Percentiles rank a stretch among this genome's conserved stretches.
phyloP scores from a whole-genome alignment of 2,113 vertebrate genomes.

The Procapra przewalskii region DNA sequence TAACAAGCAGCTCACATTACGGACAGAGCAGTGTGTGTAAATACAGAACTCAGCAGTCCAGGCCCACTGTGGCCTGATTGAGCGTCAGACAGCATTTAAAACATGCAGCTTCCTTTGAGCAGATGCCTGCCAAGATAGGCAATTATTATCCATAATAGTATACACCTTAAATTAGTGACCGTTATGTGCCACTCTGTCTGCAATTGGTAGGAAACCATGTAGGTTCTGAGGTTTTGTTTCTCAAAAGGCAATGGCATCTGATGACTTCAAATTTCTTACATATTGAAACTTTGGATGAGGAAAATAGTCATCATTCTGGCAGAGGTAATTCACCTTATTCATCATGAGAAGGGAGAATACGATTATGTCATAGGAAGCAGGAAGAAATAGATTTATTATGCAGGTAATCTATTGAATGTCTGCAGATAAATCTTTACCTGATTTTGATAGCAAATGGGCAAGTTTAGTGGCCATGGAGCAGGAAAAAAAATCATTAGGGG shows the following conservation, averaged over 20 bases:
- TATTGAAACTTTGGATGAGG: not conserved
- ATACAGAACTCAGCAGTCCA: not conserved
- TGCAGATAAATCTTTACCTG: not conserved
- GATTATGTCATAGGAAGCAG: not conserved
- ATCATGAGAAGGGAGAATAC: not conserved
- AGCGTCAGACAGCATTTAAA: not conserved
- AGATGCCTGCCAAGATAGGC: not conserved
- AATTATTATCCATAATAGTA: not conserved
- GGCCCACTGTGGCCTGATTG: not conserved
- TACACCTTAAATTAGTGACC: not conserved
- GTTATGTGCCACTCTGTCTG: not conserved
- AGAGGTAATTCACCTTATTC: not conserved
- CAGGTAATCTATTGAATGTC: not conserved
- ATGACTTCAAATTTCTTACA: not conserved
- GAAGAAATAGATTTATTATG: not conserved
- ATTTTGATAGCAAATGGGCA: not conserved
- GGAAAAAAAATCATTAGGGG: not conserved
- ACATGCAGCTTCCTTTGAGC: not conserved
- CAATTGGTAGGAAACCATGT: not conserved
- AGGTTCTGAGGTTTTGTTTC: not conserved
- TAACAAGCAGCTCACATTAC: not conserved
- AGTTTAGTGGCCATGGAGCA: not conserved
- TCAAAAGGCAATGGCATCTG: not conserved
- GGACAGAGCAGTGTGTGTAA: not conserved
- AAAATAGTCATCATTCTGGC: not conserved